Evolutionary conservation across 2,888 invertebrate genomes (phyloP), one percentile per base, ranked within the genome.

Genomic region (Chorisops tibialis): DNA sequence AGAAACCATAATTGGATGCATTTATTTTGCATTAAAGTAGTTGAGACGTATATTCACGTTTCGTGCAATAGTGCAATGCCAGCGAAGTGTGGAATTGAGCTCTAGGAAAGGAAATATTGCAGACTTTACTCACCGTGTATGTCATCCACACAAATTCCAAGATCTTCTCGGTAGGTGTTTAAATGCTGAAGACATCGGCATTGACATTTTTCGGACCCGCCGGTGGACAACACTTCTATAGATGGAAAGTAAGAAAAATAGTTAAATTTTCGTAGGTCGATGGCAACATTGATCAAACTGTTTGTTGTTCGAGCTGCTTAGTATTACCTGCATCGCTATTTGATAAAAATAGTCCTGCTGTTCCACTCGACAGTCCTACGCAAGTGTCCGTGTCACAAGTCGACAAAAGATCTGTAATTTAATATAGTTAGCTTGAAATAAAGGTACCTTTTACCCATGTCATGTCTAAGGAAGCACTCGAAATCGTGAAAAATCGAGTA

Each of bases 111-210:
- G 56, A n/a, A 52, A 51, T 43, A 9, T n/a, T n/a, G n/a, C n/a
- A n/a, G n/a, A n/a, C n/a, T n/a, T n/a, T 30, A 63, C 83, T 83
- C 74, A 92, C 93, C 93, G 77, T 90, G 87, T 69, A 93, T 84
- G 73, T 92, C 89, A 74, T 91, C 89, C 67, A 93, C 91, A 77
- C 93, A 93, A 68, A 91, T 86, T 69, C 87, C 86, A 67, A 88
- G 80, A 77, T 93, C 93, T 76, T 93, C 93, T 65, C 93, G 84
- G 80, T 90, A 93, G 59, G 89, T 86, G 4, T 89, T 89, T 65
- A 88, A 81, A 68, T 87, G 86, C 56, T 83, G 82, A 66, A 89
- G 86, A 73, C 93, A 93, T 61, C 86, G 87, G 78, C 93, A 93
- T 35, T 85, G 83, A 79, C 92, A 93, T 52, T 70, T 71, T 63